Percentiles rank a stretch among this genome's conserved stretches.
Evolutionary conservation across 2,888 invertebrate species (phyloP).

Genomic region (Aporophyla lueneburgensis): DNA sequence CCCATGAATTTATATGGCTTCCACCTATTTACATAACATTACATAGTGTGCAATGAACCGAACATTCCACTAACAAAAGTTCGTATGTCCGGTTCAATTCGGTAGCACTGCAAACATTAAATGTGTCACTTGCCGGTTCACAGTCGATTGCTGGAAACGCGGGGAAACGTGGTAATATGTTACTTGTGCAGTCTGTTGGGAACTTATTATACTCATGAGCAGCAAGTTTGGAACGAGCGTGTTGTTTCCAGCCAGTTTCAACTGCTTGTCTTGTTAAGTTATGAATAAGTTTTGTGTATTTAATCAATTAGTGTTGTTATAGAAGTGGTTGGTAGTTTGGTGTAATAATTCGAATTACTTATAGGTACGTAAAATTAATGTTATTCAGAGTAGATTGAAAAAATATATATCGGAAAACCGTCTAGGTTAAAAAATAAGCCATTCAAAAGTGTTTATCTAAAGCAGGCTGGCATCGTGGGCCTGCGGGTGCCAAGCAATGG

Average conservation of each 20-base stretch:
- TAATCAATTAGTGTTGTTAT: conserved; percentile 8
- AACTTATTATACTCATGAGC: conserved; percentile 50
- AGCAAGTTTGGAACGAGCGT: conserved; percentile 41
- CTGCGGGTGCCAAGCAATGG: too few species aligned
- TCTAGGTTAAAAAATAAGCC: background rate
- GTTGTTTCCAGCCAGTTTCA: conserved; percentile 30
- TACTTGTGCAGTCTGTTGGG: conserved; percentile 41
- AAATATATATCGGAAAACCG: too few species aligned
- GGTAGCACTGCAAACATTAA: conserved; percentile 39
- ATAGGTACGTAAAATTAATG: too few species aligned
- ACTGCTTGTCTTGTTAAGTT: conserved; percentile 38
- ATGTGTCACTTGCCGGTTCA: conserved; percentile 56
- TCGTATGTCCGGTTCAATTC: conserved; percentile 15
- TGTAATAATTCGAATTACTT: background rate
- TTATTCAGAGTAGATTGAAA: too few species aligned
- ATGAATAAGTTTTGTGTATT: conserved; percentile 4
- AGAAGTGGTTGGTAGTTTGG: background rate
- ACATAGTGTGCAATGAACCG: conserved; percentile 12
- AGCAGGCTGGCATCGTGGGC: too few species aligned
- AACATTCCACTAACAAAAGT: conserved; percentile 27
- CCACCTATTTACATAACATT: conserved; percentile 10
- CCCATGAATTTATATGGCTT: background rate
- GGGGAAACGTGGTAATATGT: conserved; percentile 44
- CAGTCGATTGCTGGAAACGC: conserved; percentile 42
- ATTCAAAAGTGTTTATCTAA: too few species aligned